These are phyloP conservation scores for Grallaria varia DNA, from an alignment of 2,113 vertebrate species.

Conservation along the genomic window DNA sequence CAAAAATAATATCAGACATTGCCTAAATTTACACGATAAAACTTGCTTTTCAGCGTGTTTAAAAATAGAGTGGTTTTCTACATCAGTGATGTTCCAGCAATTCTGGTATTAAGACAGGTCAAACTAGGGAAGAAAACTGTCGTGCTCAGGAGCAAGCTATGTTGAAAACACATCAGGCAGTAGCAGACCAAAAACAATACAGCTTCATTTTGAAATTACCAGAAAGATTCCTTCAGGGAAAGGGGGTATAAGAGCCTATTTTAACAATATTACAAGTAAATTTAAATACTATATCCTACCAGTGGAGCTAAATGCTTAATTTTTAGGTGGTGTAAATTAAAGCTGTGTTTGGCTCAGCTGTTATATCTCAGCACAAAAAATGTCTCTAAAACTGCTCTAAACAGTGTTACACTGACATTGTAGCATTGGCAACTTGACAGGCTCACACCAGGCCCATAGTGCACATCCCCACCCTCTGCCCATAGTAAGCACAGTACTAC, in stretches of 20 bases:
- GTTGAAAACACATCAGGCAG: background rate
- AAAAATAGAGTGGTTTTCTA: background rate
- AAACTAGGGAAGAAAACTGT: background rate
- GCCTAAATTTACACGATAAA: background rate
- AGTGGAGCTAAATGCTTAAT: background rate
- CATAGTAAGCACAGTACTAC: background rate
- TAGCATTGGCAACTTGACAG: background rate
- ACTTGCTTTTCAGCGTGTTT: background rate
- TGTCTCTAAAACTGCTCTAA: background rate
- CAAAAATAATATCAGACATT: background rate
- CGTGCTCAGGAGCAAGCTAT: background rate
- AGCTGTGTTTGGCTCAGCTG: background rate
- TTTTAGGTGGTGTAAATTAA: background rate
- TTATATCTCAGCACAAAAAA: background rate
- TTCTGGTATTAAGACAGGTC: background rate
- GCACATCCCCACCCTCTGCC: background rate
- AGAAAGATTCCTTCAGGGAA: background rate
- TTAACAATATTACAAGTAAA: background rate
- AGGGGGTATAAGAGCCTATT: background rate
- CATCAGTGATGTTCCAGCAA: background rate
- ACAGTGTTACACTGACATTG: background rate
- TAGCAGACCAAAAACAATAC: background rate
- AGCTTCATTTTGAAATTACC: background rate
- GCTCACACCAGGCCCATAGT: accelerated
- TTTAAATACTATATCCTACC: background rate